Base-by-base conservation (phyloP, 2,797 vertebrate species). In the Triplophysa yarkandensis region DNA sequence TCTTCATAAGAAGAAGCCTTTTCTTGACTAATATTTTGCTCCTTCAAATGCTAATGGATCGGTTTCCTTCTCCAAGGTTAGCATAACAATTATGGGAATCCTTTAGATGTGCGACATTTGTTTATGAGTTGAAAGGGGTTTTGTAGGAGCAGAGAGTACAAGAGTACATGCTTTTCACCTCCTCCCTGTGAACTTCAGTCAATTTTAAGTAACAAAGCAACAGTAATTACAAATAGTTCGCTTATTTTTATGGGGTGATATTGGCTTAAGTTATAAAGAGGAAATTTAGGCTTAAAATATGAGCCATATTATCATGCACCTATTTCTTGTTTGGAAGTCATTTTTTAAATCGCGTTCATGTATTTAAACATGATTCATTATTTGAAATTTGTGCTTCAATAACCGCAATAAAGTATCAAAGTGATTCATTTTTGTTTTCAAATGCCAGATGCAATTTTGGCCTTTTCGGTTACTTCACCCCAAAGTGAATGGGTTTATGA, bases 1-100 rank as follows among this genome's bases (percentile, higher is more conserved):
- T 67, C 69, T 73, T 97, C 95, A 96, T 95, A 96, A 96, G 94
- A 85, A 83, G 93, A 91, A 89, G 94, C 93, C 94, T 92, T 96
- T 96, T 94, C 94, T 95, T 93, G 93, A 93, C 94, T 95, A 95
- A 98, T 97, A 98, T 97, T 96, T 97, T 95, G 95, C 93, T 97
- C 95, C 96, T 97, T 98, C 95, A 98, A 96, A 98, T 98, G 96
- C 95, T 98, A 98, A 98, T 97, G 92, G 91, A 86, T 93, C 93
- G 93, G 94, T 94, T 95, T 93, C 82, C 86, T 93, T 94, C 93
- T 94, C 94, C 93, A 95, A 96, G 95, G 95, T 97, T 98, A 98
- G 96, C 96, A 96, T 96, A 95, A 96, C 94, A 96, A 96, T 95
- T 92, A 94, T 95, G 95, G 93, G 94, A 96, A 95, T 94, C 94